Evolutionary conservation across 1,140 invertebrate species (phyloP), one percentile per base, ranked within the genome.

Genomic region (Augochlora pura): DNA sequence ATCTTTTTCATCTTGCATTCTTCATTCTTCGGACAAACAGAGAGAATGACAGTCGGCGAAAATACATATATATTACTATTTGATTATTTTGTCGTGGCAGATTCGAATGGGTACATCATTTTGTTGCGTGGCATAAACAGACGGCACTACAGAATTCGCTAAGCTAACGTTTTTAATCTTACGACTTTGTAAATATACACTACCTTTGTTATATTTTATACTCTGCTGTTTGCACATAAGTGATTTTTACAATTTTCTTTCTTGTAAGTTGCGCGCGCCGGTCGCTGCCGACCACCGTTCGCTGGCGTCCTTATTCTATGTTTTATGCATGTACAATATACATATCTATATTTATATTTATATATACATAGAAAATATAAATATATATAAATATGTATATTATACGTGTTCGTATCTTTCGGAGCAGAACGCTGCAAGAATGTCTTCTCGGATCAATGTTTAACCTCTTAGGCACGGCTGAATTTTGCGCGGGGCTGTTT

Each of bases 181-280:
- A 77, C 64, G 42, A 77, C 42, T 73, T 63, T 85, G 84, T 86
- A 82, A 66, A 86, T 82, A 32, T n/a, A n/a, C n/a, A 86, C 32
- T 85, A 59, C 62, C 64, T 85, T 69, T 80, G 82, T 82, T 86
- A 86, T 80, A 86, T 85, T 85, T 86, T 86, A 85, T 86, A 86
- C 75, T 82, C 75, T 82, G 80, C 80, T 85, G 59, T 79, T 85
- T 82, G 80, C 83, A 85, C 80, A 73, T 82, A 82, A 85, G 59
- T 72, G 74, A 67, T 63, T 82, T 84, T 67, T 78, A 65, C 70
- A 57, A 85, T 85, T 85, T n/a, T 82, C 68, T 82, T 81, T 85
- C 64, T n/a, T 84, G 39, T 67, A 74, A 81, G 42, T 49, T 77
- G 62, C 59, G 62, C 70, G 59, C 54, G 67, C 67, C 49, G 66